These are phyloP conservation scores for Diplodus puntazzo DNA, from an alignment of 2,797 vertebrate genomes.

Conservation along the genomic window DNA sequence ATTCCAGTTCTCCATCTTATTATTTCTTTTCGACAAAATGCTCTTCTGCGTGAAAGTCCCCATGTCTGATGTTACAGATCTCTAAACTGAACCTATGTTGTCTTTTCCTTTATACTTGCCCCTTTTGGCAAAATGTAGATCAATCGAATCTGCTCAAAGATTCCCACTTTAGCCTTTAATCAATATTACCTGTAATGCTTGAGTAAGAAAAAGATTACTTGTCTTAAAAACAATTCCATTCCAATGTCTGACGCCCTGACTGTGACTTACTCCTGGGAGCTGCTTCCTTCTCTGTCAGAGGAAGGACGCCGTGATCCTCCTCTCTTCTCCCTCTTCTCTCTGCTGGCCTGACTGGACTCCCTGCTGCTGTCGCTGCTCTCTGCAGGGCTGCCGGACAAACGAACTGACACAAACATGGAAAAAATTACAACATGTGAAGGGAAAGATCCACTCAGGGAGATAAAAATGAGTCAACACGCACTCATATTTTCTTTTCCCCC, in stretches of 20 bases:
- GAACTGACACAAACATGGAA: conserved; percentile 62
- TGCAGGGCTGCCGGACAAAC: conserved; percentile 59
- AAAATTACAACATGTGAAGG: not conserved
- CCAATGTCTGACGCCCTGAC: not conserved
- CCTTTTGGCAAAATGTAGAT: too few relatives aligned
- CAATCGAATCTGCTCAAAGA: too few relatives aligned
- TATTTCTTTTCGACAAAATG: too few relatives aligned
- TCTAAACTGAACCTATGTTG: too few relatives aligned
- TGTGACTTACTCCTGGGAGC: conserved; percentile 63
- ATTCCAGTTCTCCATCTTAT: too few relatives aligned
- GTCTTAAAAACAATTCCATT: too few relatives aligned
- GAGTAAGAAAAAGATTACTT: too few relatives aligned
- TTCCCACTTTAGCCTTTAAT: too few relatives aligned
- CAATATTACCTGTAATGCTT: too few relatives aligned
- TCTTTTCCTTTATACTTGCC: too few relatives aligned
- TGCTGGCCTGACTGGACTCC: conserved; percentile 44
- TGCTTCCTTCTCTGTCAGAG: conserved; percentile 39
- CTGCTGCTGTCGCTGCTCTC: conserved; percentile 70
- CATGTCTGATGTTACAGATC: too few relatives aligned
- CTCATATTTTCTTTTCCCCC: not conserved
- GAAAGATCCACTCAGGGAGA: not conserved
- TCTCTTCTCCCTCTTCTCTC: conserved; percentile 52
- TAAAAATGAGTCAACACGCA: not conserved
- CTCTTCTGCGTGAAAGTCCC: too few relatives aligned
- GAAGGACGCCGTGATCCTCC: conserved; percentile 30